Base-by-base conservation (phyloP, 2,888 invertebrate species). In the Melinaea marsaeus region DNA sequence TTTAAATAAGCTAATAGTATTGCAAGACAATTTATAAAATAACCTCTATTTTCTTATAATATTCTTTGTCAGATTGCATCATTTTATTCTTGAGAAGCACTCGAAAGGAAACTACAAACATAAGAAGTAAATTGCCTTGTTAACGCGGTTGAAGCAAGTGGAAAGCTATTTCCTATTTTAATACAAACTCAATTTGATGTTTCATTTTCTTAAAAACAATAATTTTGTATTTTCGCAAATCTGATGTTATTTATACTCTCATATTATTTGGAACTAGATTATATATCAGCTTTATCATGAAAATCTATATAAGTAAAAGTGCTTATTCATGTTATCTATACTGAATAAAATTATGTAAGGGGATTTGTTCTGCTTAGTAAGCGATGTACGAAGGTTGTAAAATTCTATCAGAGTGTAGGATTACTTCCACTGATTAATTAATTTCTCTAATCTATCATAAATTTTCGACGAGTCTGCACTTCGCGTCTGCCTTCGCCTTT, bases 381-480 rank as follows among this genome's bases (percentile, higher is more conserved):
- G 65, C 63, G 62, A 65, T 61, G 63, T 57, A 58, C 32, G n/a
- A 55, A 61, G 58, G 45, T 63, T 58, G 32, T 57, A 61, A 58
- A 59, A 66, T 66, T 68, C 60, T 67, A 70, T 63, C 61, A 69
- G 68, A 60, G 13, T 33, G 47, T 55, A 46, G 55, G 55, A 60
- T 60, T 54, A 60, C 60, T 60, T 55, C 35, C 45, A 35, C 45
- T 55, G 60, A 60, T 60, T 56, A 60, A 60, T 60, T 55, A 60
- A 60, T 56, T 35, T 46, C 55, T 46, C 37, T 55, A 60, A 60
- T 56, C 46, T 46, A 60, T 46, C 37, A 48, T 34, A 47, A 47
- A 61, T 47, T 61, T 48, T 47, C 47, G 35, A 46, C 6, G 42
- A 55, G 56, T 55, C 32, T 51, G 51, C 51, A 32, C 51, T 51